Evolutionary conservation across 2,888 invertebrate species (phyloP), one percentile per base, ranked within the genome.

Genomic region (Ctenicera cuprea): DNA sequence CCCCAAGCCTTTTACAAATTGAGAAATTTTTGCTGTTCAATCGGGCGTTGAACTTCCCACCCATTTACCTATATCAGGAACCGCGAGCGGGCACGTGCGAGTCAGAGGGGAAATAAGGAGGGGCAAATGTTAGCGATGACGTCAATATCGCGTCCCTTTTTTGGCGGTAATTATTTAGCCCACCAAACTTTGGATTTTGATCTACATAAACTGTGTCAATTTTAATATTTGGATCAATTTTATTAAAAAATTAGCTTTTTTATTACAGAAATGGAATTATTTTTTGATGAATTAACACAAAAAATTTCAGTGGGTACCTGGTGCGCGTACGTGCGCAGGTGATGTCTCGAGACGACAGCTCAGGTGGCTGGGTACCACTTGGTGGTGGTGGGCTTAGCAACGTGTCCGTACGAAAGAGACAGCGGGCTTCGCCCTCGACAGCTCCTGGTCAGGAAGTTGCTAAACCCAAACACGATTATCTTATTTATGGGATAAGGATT

Each of bases 261-360:
- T n/a, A n/a, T n/a, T n/a, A n/a, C n/a, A n/a, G n/a, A n/a, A n/a
- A n/a, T n/a, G n/a, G n/a, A n/a, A n/a, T n/a, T n/a, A n/a, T n/a
- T n/a, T n/a, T n/a, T n/a, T n/a, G n/a, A n/a, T n/a, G n/a, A n/a
- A n/a, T n/a, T n/a, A n/a, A n/a, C n/a, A n/a, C n/a, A n/a, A n/a
- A n/a, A n/a, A n/a, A n/a, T 77, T 90, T 91, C 90, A 96, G 96
- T 94, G 94, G 90, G 87, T 94, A 93, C 90, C 90, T 97, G 93
- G 97, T 98, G 91, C 96, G 95, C 89, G 97, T 98, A 87, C 95
- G 97, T 87, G 98, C 98, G 90, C 98, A 98, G 93, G 98, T 98
- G 90, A 98, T 98, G 98, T 96, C 95, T 86, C 92, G 98, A 87
- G 98, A 98, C 92, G 98, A 98, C 88, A 96, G 95, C 88, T 95